Conservation (phyloP, 2,888 invertebrate genomes). For the Drosophila mercatorum region DNA sequence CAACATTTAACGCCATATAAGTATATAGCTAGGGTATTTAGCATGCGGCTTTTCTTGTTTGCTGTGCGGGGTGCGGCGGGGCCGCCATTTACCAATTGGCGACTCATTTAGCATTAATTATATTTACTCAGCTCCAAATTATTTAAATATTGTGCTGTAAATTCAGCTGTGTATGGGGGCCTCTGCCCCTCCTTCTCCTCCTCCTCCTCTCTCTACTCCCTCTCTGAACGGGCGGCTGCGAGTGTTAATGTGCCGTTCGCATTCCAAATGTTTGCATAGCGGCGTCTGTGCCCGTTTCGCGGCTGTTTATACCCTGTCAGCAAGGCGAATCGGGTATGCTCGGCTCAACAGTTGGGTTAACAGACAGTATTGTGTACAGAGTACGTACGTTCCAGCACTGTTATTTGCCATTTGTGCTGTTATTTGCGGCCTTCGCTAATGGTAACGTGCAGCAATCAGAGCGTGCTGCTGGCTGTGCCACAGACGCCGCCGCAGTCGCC, state of each 20-base stretch:
- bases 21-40: neutral
- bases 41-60: neutral
- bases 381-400: neutral
- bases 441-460: constrained; percentile 58
- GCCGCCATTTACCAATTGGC: constrained; percentile 34
- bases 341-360: neutral
- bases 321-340: neutral
- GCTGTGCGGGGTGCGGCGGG: neutral
- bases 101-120: constrained; percentile 71
- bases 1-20: neutral
- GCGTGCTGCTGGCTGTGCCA: constrained; percentile 43
- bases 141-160: constrained; percentile 31
- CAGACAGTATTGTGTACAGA: neutral
- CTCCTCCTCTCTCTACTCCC: neutral
- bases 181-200: neutral
- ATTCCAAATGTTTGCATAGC: constrained; percentile 48
- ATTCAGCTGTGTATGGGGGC: constrained; percentile 18
- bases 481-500: neutral
- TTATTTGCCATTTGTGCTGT: constrained; percentile 32
- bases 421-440: constrained; percentile 45
- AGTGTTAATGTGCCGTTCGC: constrained; percentile 41
- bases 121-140: constrained; percentile 31
- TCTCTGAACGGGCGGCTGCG: neutral
- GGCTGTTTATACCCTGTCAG: constrained; percentile 1
- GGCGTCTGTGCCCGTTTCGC: constrained; percentile 23